A percentile compares a stretch with the other conserved stretches of the same genome.
These are phyloP conservation scores for Caligus rogercresseyi DNA, from an alignment of 1,140 invertebrate species.

Conservation along the genomic window DNA sequence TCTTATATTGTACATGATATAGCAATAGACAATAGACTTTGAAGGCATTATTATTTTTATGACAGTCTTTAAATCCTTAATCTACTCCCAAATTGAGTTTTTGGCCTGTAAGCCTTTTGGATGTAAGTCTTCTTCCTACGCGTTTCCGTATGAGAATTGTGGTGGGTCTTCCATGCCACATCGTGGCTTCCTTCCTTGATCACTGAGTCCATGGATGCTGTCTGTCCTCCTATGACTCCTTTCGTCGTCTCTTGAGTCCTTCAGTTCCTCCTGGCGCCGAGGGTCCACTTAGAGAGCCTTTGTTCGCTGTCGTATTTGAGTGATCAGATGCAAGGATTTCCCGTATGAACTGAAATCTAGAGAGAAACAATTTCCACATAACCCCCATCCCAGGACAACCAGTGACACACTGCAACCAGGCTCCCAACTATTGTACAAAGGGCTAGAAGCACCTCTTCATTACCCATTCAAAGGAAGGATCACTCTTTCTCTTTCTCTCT, in stretches of 20 bases:
- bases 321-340: conserved; percentile 2
- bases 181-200: conserved; percentile 12
- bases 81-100: too few species aligned
- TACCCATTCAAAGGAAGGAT: conserved; percentile 18
- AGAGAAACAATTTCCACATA: conserved; percentile 19
- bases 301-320: not conserved
- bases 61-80: too few species aligned
- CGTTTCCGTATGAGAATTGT: not conserved
- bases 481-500: too few species aligned
- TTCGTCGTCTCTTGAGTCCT: not conserved
- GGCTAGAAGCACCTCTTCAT: not conserved
- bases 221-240: not conserved
- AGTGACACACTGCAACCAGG: not conserved
- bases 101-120: too few species aligned
- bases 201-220: not conserved
- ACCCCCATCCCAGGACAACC: conserved; percentile 12
- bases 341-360: conserved; percentile 11
- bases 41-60: too few species aligned
- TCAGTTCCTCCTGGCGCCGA: too few species aligned
- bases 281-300: too few species aligned
- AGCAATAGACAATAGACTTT: too few species aligned
- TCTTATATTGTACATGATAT: too few species aligned
- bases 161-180: conserved; percentile 14
- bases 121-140: too few species aligned
- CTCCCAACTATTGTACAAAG: not conserved